Percentiles rank a stretch among this genome's conserved stretches.
These are phyloP conservation scores for Nesometra sesokonis DNA, from an alignment of 35 echinoderm and acorn worm species.

Conservation along the genomic window DNA sequence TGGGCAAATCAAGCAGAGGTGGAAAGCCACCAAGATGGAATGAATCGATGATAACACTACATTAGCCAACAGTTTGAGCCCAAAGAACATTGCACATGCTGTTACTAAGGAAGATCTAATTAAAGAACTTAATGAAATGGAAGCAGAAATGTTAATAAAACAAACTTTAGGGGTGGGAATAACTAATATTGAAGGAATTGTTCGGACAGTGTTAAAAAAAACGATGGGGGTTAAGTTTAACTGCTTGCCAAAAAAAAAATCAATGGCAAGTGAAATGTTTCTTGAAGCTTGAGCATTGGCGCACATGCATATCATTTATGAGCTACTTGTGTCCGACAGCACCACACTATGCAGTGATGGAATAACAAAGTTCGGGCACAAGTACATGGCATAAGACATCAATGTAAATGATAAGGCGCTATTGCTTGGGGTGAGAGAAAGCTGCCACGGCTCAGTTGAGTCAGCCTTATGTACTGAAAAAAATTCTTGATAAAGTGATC, in stretches of 20 bases:
- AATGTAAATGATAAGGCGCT: neutral
- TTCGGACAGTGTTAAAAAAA: neutral
- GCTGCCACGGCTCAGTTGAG: slow-evolving; percentile 16
- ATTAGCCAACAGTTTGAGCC: no score
- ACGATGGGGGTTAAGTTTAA: neutral
- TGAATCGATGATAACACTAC: no score
- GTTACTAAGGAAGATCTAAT: no score
- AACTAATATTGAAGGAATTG: neutral
- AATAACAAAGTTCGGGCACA: slow-evolving; percentile 41
- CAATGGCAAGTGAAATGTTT: neutral
- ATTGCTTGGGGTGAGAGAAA: slow-evolving; percentile 42
- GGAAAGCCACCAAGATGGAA: no score
- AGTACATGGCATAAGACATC: slow-evolving; percentile 47
- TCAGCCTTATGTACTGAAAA: slow-evolving; percentile 26
- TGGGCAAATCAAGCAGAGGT: no score
- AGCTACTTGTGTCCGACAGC: neutral
- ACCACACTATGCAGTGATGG: slow-evolving; percentile 29
- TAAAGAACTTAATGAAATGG: no score
- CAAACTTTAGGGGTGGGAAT: neutral
- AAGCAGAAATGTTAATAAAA: no score
- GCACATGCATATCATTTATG: neutral
- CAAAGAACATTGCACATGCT: no score
- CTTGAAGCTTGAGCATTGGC: slow-evolving; percentile 19
- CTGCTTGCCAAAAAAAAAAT: slow-evolving; percentile 12
- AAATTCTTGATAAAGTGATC: slow-evolving; percentile 13